Evolutionary conservation across 2,888 invertebrate species (phyloP).

Genomic region (Sycophila texana): DNA sequence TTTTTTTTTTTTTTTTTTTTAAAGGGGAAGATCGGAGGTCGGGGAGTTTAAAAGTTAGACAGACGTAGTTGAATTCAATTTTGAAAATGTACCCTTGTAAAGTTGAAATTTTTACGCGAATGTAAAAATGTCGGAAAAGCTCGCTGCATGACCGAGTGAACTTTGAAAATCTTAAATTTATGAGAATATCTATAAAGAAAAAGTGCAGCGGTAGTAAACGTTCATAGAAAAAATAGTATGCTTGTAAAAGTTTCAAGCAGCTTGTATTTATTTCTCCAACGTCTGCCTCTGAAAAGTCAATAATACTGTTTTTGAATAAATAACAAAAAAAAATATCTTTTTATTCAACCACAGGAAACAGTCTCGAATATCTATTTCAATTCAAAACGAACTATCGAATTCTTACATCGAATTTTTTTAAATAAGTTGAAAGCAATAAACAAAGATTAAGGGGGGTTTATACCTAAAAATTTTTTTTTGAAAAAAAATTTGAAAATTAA

Average conservation of each 20-base stretch:
- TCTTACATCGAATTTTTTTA: no score
- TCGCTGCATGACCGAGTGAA: slow-evolving; percentile 16
- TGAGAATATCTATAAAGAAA: slow-evolving; percentile 13
- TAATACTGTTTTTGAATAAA: neutral
- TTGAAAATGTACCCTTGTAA: slow-evolving; percentile 20
- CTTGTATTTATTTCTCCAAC: neutral
- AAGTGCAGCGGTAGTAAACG: slow-evolving; percentile 12
- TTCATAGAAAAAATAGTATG: neutral
- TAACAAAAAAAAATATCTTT: no score
- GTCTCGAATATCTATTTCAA: neutral
- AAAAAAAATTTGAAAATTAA: no score
- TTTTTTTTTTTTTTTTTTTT: neutral
- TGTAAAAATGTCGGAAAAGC: slow-evolving; percentile 21
- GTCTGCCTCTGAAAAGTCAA: neutral
- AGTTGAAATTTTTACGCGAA: slow-evolving; percentile 31
- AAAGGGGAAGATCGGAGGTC: neutral
- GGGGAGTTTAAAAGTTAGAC: no score
- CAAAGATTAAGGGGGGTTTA: no score
- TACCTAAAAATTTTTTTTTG: no score
- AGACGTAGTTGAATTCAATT: slow-evolving; percentile 26
- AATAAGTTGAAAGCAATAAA: no score
- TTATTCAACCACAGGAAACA: neutral
- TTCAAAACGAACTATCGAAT: no score
- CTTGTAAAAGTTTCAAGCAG: slow-evolving; percentile 8
- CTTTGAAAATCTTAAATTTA: slow-evolving; percentile 33